Base-by-base conservation (phyloP, 1,140 invertebrate species). In the Drosophila kepulauana region DNA sequence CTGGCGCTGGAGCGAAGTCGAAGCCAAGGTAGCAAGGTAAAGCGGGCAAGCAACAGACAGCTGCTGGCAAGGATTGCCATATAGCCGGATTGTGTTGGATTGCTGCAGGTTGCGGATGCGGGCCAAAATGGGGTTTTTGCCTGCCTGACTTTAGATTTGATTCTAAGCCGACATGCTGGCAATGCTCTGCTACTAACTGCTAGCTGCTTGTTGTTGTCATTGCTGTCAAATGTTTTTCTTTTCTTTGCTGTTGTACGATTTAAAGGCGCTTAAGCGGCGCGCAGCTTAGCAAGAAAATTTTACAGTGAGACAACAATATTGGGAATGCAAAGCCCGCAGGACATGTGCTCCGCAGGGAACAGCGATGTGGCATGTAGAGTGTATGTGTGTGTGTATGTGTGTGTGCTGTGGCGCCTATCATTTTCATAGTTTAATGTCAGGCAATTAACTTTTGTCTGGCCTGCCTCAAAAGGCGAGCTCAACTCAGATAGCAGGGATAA, bases 351-450 rank as follows among this genome's bases (percentile, higher is more conserved):
- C 30, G 41, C 25, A 20, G 48, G 33, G 30, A 15, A 10, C 35
- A 33, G 30, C 30, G 30, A 38, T 38, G 35, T 38, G 35, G 35
- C 35, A 38, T 38, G 35, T 38, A 8, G 35, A 38, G 10, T 11
- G 35, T 69, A 13, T 52, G 10, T 30, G 20, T 61, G 35, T 33
- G n/a, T 41, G 20, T 61, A 8, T 33, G 66, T 33, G 33, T 33
- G 33, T 33, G 7, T 8, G 33, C 33, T 49, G 20, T 74, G 71
- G 71, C 71, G 71, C 71, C 71, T 75, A 70, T 75, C 66, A 78
- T 88, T 88, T 78, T 78, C 85, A 87, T 88, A 88, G 84, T 88
- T 88, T 88, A 88, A 88, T 88, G 85, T 75, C 80, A 82, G 84
- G 84, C 84, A 87, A 87, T 87, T 87, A 87, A 87, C 84, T 88